Evolutionary conservation across 2,888 invertebrate genomes (phyloP).

Genomic region (Elegia similella): DNA sequence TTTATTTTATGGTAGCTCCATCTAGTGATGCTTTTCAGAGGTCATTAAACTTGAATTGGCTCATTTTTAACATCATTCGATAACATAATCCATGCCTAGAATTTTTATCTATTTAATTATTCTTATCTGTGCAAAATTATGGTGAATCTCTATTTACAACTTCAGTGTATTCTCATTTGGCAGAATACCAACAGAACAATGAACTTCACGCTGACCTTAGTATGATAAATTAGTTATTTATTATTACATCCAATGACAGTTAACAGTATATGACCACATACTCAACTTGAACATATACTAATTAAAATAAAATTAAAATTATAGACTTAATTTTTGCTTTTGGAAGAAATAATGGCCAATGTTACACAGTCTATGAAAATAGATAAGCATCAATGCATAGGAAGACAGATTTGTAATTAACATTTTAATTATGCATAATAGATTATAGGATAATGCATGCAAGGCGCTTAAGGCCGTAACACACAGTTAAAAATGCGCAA

Average conservation of each 20-base stretch:
- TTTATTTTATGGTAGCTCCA: neutral
- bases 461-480: constrained; percentile 44
- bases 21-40: neutral
- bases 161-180: constrained; percentile 34
- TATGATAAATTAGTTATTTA: constrained; percentile 20
- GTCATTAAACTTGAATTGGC: neutral
- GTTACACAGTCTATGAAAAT: neutral
- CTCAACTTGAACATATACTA: neutral
- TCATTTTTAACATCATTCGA: neutral
- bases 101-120: neutral
- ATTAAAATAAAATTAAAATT: neutral
- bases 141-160: constrained; percentile 15
- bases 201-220: constrained; percentile 35
- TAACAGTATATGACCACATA: neutral
- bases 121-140: constrained; percentile 15
- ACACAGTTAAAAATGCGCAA: constrained; percentile 64
- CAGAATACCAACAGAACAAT: constrained; percentile 45
- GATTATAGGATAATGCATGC: constrained; percentile 29
- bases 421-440: constrained; percentile 29
- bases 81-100: neutral
- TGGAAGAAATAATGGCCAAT: neutral
- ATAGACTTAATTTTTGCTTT: neutral
- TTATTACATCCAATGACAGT: constrained; percentile 8
- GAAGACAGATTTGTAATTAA: neutral
- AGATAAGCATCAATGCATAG: neutral